A percentile compares a stretch with the other conserved stretches of the same genome.
phyloP scores from a whole-genome alignment of 2,888 invertebrate species.

The Plebejus melissa region DNA sequence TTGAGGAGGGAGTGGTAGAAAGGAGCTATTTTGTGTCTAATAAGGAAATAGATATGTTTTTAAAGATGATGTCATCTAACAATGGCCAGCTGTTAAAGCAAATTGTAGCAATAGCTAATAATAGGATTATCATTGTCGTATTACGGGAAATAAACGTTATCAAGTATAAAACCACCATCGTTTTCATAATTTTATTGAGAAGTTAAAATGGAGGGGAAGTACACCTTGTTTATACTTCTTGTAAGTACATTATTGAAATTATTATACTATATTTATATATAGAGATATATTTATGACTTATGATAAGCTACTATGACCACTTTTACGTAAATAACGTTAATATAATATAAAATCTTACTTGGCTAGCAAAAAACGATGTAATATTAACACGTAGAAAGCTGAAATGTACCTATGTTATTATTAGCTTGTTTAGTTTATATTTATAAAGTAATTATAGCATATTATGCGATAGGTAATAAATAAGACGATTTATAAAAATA shows the following conservation, averaged over 20 bases:
- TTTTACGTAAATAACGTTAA: too few relatives aligned
- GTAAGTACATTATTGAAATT: slow-evolving; percentile 43
- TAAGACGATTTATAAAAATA: too few relatives aligned
- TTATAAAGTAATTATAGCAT: not conserved
- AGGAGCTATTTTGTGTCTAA: not conserved
- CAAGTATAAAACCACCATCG: slow-evolving; percentile 36
- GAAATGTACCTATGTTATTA: not conserved
- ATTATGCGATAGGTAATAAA: too few relatives aligned
- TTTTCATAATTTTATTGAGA: slow-evolving; percentile 34
- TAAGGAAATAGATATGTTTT: not conserved
- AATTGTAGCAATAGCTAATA: not conserved
- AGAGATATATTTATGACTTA: not conserved
- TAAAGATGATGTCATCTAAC: not conserved
- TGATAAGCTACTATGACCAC: too few relatives aligned
- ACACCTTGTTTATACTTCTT: slow-evolving; percentile 41
- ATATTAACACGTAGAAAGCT: slow-evolving; percentile 1
- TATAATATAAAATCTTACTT: too few relatives aligned
- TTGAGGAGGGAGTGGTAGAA: not conserved
- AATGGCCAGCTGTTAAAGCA: not conserved
- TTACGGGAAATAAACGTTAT: slow-evolving; percentile 38
- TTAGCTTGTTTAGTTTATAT: not conserved
- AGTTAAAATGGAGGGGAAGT: slow-evolving; percentile 43
- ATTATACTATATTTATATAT: not conserved
- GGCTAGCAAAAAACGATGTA: too few relatives aligned
- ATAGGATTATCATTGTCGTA: slow-evolving; percentile 30